phyloP scores from a whole-genome alignment of 2,888 invertebrate species.

The Acronicta aceris region DNA sequence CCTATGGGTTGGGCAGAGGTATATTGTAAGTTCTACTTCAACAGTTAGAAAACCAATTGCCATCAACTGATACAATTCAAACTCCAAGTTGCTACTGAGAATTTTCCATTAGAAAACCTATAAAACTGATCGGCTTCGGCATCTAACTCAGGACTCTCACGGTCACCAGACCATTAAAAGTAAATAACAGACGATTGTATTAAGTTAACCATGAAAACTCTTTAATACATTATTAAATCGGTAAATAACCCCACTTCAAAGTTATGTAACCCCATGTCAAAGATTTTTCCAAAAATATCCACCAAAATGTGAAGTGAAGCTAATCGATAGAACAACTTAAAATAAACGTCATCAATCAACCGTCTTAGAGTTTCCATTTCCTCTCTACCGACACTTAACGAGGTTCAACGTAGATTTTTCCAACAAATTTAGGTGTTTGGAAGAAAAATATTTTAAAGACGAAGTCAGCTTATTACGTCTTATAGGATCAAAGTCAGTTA shows the following conservation, averaged over 20 bases:
- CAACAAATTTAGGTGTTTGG: conserved; percentile 35
- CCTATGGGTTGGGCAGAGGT: too few species aligned
- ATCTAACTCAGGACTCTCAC: too few species aligned
- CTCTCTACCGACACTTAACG: conserved; percentile 34
- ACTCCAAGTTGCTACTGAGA: too few species aligned
- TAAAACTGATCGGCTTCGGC: too few species aligned
- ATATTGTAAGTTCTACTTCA: too few species aligned
- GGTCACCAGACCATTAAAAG: too few species aligned
- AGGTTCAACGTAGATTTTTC: conserved; percentile 35
- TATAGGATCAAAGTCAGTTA: conserved; percentile 27
- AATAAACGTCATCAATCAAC: conserved; percentile 55
- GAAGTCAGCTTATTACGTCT: conserved; percentile 14
- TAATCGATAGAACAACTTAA: conserved; percentile 51
- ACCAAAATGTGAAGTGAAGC: conserved; percentile 30
- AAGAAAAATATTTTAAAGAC: conserved; percentile 7
- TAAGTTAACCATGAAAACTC: too few species aligned
- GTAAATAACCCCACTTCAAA: neutral
- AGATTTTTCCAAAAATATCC: conserved; percentile 26
- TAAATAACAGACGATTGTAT: too few species aligned
- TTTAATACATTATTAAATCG: too few species aligned
- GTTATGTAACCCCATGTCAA: neutral
- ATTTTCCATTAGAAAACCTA: too few species aligned
- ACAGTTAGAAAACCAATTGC: too few species aligned
- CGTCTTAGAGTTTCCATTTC: conserved; percentile 47
- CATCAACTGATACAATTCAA: too few species aligned